Conservation (phyloP, 2,888 invertebrate genomes). For the Siphlonurus alternatus region DNA sequence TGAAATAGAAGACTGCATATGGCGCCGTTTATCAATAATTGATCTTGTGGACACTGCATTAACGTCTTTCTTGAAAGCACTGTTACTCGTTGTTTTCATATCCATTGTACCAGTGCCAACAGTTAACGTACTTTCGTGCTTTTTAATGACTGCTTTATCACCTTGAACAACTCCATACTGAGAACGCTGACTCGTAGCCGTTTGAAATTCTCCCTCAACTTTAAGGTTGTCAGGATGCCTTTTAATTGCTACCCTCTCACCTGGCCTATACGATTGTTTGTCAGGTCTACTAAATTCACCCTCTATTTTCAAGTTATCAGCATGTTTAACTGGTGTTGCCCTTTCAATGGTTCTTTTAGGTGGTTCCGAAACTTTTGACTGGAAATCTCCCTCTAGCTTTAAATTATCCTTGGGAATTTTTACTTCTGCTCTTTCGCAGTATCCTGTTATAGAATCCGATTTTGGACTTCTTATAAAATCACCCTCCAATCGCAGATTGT, state of each 20-base stretch:
- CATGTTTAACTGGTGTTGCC: slow-evolving; percentile 12
- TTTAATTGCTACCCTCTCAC: slow-evolving; percentile 26
- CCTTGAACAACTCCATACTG: slow-evolving; percentile 18
- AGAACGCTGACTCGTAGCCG: not conserved
- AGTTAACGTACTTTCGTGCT: slow-evolving; percentile 32
- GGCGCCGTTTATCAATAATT: slow-evolving; percentile 30
- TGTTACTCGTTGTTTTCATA: slow-evolving; percentile 33
- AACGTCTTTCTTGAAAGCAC: slow-evolving; percentile 27
- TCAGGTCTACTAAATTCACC: slow-evolving; percentile 31
- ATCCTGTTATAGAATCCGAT: slow-evolving; percentile 8
- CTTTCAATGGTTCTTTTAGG: too few relatives aligned
- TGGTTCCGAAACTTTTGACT: too few relatives aligned
- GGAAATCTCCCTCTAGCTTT: slow-evolving; percentile 26
- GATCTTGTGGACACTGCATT: not conserved
- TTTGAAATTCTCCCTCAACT: slow-evolving; percentile 1
- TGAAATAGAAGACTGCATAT: slow-evolving; percentile 49
- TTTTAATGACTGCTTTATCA: slow-evolving; percentile 30
- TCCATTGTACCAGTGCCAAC: slow-evolving; percentile 35
- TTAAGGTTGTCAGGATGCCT: slow-evolving; percentile 22
- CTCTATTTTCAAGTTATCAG: slow-evolving; percentile 15
- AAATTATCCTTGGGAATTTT: slow-evolving; percentile 24
- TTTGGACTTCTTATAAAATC: slow-evolving; percentile 23
- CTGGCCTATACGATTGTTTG: not conserved
- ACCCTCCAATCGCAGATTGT: slow-evolving; percentile 27
- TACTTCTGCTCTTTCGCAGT: slow-evolving; percentile 18